Evolutionary conservation across 2,113 vertebrate genomes (phyloP), one percentile per base, ranked within the genome.

Genomic region (Leucopsar rothschildi): DNA sequence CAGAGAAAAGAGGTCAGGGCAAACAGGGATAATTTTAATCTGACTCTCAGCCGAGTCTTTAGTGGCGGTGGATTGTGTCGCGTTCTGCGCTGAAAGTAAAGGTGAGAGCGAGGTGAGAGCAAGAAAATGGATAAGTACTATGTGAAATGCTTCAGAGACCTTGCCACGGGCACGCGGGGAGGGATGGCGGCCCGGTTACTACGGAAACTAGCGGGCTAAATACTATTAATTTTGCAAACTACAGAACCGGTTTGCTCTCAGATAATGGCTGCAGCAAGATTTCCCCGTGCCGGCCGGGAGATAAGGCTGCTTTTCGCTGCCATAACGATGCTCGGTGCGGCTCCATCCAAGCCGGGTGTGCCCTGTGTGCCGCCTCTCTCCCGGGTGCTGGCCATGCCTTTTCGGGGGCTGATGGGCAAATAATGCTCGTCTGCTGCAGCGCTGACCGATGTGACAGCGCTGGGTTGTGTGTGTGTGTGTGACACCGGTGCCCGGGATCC

Each of bases 1-100:
- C 96, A 98, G 98, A 97, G 97, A 97, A 96, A 97, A 96, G 97
- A 97, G 97, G 97, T 96, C 97, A 95, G 81, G 97, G 97, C 95
- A 98, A 95, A 93, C 93, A 90, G 92, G 94, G 95, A 96, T 98
- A 93, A 96, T 97, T 97, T 97, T 97, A 98, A 97, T 97, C 96
- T 98, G 86, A 92, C 95, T 97, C 92, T 97, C 92, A 98, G 95
- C 95, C 95, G 80, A 95, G 96, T 98, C 97, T 98, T 93, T 95
- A 95, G 96, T 96, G 97, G 95, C 59, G 7, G 92, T 83, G 95
- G 97, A 97, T 98, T 97, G 90, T 95, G 96, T 97, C 92, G 96
- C 97, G 88, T 94, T 88, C 97, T 88, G 93, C n/a, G 37, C 96
- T 95, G 93, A 59, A 90, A 97, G 95, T 96, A 95, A 86, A 97